Base-by-base conservation (phyloP, 2,888 invertebrate species). In the Gastrophysa polygoni region DNA sequence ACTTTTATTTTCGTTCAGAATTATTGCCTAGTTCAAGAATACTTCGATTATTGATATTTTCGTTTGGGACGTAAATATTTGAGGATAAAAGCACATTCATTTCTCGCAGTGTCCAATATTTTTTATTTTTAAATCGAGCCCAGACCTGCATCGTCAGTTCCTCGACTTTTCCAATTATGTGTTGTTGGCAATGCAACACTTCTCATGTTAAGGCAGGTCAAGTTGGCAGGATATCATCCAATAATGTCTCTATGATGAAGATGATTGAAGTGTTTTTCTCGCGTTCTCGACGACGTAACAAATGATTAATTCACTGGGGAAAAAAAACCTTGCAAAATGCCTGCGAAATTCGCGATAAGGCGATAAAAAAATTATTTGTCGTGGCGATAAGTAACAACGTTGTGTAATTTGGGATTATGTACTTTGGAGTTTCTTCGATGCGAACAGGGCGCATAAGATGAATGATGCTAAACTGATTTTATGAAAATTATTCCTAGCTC, bases 121-220 rank as follows among this genome's bases (percentile, higher is more conserved):
- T 56, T 59, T 66, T 68, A 66, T 68, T 68, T 66, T 66, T 68
- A 66, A 34, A 58, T 43, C 38, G 57, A 68, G 59, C 61, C 32
- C 24, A n/a, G 34, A 43, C 29, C 57, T 38, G 32, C 52, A 16
- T 61, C n/a, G 14, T 32, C 44, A 44, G 55, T 57, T 47, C 52
- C 52, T 11, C 10, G 11, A 47, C 16, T 59, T 68, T 65, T 66
- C 68, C 68, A 66, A 68, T 66, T 66, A 64, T 68, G 68, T 64
- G 61, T 51, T 57, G 56, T 65, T 68, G 66, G 66, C 68, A 64
- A 59, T 61, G 59, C 68, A 68, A 68, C 55, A 59, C 56, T 57
- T 64, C 61, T 59, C 62, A 52, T 64, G 59, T 67, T 69, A 59
- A 52, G 63, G 59, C 66, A 69, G 69, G 69, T 69, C 69, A 65